Conservation (phyloP, 2,113 vertebrate species). For the Burhinus bistriatus region DNA sequence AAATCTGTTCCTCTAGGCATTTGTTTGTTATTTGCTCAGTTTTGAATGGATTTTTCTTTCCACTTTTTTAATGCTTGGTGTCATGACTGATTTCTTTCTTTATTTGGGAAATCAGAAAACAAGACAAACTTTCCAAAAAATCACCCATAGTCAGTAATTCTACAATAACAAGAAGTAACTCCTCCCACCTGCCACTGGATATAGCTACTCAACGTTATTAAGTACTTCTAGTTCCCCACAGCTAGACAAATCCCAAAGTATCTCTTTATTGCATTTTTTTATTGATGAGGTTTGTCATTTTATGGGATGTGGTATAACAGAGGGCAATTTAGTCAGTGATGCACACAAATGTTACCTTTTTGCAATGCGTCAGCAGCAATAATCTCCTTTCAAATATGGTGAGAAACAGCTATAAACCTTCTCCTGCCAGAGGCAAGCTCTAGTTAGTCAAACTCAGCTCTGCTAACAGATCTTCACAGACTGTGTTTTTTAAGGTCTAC, state of each 20-base stretch:
- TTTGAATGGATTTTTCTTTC: not conserved
- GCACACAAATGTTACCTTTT: conserved; percentile 64
- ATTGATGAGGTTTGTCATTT: conserved; percentile 65
- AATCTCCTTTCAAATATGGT: conserved; percentile 47
- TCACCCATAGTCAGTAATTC: not conserved
- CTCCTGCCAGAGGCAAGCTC: conserved; percentile 51
- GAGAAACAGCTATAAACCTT: conserved; percentile 51
- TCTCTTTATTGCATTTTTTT: conserved; percentile 39
- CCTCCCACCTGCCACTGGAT: conserved; percentile 1
- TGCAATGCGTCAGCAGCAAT: conserved; percentile 52
- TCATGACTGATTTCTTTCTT: not conserved
- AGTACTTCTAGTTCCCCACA: conserved; percentile 9
- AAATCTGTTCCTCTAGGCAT: not conserved
- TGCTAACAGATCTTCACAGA: not conserved
- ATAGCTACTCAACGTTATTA: conserved; percentile 5
- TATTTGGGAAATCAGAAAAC: not conserved
- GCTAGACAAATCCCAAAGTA: conserved; percentile 31
- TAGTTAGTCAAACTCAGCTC: not conserved
- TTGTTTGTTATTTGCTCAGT: not conserved
- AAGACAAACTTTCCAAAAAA: not conserved
- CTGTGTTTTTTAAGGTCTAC: not conserved
- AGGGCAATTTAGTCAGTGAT: conserved; percentile 63
- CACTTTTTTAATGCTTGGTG: not conserved
- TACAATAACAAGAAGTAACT: not conserved
- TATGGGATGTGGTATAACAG: conserved; percentile 52